Percentiles rank a stretch among this genome's conserved stretches.
Conservation (phyloP, 1,140 invertebrate species). For the Papilio dardanus region DNA sequence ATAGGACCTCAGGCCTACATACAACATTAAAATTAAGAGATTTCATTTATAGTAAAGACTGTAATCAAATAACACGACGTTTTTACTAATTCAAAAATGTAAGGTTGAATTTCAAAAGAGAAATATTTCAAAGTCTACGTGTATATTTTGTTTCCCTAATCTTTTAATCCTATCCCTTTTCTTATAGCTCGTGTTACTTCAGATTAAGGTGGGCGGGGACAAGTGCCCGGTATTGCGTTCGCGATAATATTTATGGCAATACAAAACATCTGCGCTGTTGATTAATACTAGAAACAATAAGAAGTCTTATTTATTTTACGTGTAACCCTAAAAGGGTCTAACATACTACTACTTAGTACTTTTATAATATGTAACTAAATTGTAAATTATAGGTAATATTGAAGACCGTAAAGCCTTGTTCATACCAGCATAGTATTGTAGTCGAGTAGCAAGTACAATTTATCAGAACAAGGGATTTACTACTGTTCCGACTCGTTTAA, state of each 20-base stretch:
- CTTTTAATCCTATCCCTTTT: conserved; percentile 7
- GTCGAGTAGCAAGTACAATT: too few species aligned
- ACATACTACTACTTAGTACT: background rate
- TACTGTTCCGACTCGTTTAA: too few species aligned
- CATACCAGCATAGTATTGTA: too few species aligned
- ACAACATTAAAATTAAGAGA: too few species aligned
- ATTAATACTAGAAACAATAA: background rate
- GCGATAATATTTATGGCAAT: background rate
- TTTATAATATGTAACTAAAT: too few species aligned
- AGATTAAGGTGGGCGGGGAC: conserved; percentile 8
- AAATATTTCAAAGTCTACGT: background rate
- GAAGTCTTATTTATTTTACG: background rate
- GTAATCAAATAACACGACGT: background rate
- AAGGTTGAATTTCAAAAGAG: background rate
- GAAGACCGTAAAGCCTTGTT: too few species aligned
- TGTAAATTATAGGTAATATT: too few species aligned
- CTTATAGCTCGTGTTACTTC: conserved; percentile 1
- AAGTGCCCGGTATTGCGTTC: conserved; percentile 1
- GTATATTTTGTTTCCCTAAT: background rate
- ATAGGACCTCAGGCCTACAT: too few species aligned
- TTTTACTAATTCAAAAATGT: background rate
- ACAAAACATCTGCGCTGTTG: background rate
- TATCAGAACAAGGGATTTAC: too few species aligned
- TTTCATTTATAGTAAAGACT: too few species aligned
- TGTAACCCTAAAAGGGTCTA: background rate